Evolutionary conservation across 2,797 vertebrate species (phyloP), one percentile per base, ranked within the genome.

Genomic region (Pangasius krempfi): DNA sequence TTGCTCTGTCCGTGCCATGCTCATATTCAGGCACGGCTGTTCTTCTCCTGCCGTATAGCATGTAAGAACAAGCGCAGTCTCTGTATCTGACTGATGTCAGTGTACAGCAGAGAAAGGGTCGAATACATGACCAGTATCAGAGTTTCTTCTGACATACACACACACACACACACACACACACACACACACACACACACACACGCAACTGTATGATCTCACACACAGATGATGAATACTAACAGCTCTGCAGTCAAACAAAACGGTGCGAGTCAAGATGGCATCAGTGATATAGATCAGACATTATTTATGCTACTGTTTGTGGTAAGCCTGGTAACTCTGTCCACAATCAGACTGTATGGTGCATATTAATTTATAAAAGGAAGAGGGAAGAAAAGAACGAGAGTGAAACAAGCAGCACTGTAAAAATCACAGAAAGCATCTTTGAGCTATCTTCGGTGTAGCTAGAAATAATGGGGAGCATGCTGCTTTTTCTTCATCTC

Each of bases 41-140:
- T 60, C 54, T 75, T 27, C 84, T 73, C 0, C 4, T 44, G 1
- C 66, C 12, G 25, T 86, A 30, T n/a, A 44, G 68, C 70, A 60
- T 60, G 54, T 60, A 86, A 44, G 70, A 60, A 75, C 70, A 86
- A 75, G 50, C 64, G 1, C 54, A 30, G 85, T n/a, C 52, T 86
- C 70, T 58, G 68, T 54, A 44, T 72, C 66, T 85, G 50, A 40
- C 84, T 85, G 52, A 85, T 72, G 50, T 85, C 84, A 85, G 64
- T 70, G 64, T 70, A 18, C 18, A 7, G 37, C 13, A 62, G 44
- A 72, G 68, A 73, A 85, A 40, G n/a, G 56, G 50, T 85, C 33
- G 6, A 54, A 37, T 72, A 37, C 84, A 85, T 37, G 66, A 56
- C 30, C n/a, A 70, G 62, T 54, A 50, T 70, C 27, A 54, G 30